Evolutionary conservation across 2,113 vertebrate species (phyloP).

Genomic region (Tupaia tana): DNA sequence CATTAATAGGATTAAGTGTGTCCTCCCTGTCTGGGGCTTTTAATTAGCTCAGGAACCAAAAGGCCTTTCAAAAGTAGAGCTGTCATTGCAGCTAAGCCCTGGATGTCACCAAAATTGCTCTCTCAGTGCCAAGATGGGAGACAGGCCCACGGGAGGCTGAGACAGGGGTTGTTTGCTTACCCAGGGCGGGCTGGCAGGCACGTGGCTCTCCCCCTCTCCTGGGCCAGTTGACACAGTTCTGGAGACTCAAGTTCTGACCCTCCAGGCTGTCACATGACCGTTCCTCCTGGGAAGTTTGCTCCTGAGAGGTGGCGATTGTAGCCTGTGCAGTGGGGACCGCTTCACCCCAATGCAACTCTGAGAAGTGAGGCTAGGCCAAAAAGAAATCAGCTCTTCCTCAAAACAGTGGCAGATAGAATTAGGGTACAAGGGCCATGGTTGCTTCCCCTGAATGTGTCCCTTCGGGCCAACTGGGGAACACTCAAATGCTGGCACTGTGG

Average conservation of each 20-base stretch:
- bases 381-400: background rate
- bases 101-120: background rate
- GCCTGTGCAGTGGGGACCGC: background rate
- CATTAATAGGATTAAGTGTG: slow-evolving; percentile 75
- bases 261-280: background rate
- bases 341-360: background rate
- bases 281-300: background rate
- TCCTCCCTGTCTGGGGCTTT: slow-evolving; percentile 50
- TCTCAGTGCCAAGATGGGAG: background rate
- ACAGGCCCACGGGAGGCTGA: background rate
- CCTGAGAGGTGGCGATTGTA: background rate
- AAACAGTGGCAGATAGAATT: background rate
- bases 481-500: background rate
- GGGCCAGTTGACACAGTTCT: slow-evolving; percentile 44
- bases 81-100: slow-evolving; percentile 59
- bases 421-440: background rate
- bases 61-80: slow-evolving; percentile 58
- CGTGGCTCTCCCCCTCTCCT: background rate
- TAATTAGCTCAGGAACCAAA: slow-evolving; percentile 64
- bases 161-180: background rate
- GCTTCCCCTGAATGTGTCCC: background rate
- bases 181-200: background rate
- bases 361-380: background rate
- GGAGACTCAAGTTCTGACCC: slow-evolving; percentile 42
- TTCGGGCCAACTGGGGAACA: background rate